phyloP scores from a whole-genome alignment of 2,797 vertebrate species.

The Notamacropus eugenii region DNA sequence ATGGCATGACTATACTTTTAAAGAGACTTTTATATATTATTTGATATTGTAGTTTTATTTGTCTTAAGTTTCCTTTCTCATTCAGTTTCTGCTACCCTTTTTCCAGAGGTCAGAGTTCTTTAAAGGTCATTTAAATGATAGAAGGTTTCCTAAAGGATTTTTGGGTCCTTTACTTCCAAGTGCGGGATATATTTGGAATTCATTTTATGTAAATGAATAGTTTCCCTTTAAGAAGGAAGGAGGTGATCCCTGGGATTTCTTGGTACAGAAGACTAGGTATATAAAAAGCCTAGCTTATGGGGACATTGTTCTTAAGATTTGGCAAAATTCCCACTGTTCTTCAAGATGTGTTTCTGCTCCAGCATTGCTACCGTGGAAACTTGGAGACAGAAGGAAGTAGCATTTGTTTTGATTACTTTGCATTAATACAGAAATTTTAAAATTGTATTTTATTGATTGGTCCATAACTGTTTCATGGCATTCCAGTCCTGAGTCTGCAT shows the following conservation, averaged over 20 bases:
- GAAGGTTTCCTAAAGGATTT: neutral
- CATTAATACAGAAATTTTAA: neutral
- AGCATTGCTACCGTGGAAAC: neutral
- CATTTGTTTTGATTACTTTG: neutral
- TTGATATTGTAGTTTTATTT: neutral
- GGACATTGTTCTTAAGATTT: neutral
- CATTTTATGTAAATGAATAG: neutral
- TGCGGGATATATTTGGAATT: neutral
- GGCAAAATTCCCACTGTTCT: neutral
- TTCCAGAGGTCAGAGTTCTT: neutral
- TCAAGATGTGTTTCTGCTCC: neutral
- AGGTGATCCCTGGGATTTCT: neutral
- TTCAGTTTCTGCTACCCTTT: neutral
- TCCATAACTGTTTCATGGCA: neutral
- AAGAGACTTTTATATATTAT: neutral
- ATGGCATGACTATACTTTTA: neutral
- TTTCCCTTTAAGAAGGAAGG: neutral
- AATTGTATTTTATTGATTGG: neutral
- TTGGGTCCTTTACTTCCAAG: neutral
- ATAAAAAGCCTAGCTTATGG: neutral
- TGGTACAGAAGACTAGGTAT: neutral
- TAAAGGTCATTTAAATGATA: neutral
- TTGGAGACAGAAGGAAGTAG: neutral
- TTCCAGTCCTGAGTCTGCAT: neutral
- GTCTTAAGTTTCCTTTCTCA: neutral